A percentile compares a stretch with the other conserved stretches of the same genome.
Conservation (phyloP, 2,797 vertebrate genomes). For the Hypotaenidia okinawae region DNA sequence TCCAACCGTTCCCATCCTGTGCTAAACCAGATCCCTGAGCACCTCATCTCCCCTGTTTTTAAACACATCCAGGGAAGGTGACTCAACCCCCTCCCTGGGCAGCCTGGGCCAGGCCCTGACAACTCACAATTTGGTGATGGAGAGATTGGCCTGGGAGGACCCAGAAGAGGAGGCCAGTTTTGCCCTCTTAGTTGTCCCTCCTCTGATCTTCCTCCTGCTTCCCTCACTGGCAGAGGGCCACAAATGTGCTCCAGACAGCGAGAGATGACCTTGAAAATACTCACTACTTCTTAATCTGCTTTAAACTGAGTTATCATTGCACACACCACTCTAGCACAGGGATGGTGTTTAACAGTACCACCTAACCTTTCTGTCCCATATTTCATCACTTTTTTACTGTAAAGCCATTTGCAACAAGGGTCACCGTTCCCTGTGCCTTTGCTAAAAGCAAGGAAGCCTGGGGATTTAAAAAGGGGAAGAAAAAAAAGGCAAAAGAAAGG, state of each 20-base stretch:
- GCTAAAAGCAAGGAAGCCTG: background rate
- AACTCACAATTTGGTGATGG: background rate
- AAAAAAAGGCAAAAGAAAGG: background rate
- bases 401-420: background rate
- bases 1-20: too few species aligned
- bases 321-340: rapidly evolving
- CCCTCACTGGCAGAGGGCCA: background rate
- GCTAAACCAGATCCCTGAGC: too few species aligned
- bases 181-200: background rate
- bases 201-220: background rate
- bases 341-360: rapidly evolving
- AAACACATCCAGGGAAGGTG: too few species aligned
- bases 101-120: too few species aligned
- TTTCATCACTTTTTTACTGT: background rate
- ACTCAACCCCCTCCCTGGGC: too few species aligned
- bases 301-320: background rate
- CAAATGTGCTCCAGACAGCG: background rate
- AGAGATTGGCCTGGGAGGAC: background rate
- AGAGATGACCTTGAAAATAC: background rate
- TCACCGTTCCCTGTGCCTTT: background rate
- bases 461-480: background rate
- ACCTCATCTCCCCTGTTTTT: too few species aligned
- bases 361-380: background rate
- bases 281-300: background rate
- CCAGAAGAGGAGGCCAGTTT: background rate